A percentile compares a stretch with the other conserved stretches of the same genome.
These are phyloP conservation scores for Pyrgus malvae DNA, from an alignment of 2,888 invertebrate species.

Conservation along the genomic window DNA sequence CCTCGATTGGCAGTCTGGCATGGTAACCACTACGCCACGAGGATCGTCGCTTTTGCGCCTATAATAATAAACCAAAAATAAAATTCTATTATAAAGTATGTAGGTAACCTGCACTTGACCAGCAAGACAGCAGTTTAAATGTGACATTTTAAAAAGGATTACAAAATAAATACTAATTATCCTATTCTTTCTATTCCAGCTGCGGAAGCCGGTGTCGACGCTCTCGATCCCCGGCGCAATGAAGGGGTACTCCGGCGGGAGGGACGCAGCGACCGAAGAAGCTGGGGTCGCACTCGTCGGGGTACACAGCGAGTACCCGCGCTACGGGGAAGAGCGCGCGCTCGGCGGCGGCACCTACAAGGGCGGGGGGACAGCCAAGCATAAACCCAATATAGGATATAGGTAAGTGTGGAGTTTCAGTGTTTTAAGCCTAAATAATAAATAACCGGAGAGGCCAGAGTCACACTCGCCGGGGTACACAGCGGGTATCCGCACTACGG, in stretches of 20 bases:
- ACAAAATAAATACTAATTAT: not conserved
- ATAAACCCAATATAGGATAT: conserved; percentile 98
- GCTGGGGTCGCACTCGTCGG: conserved; percentile 95
- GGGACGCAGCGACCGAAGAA: conserved; percentile 86
- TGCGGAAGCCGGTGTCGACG: conserved; percentile 98
- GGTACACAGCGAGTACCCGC: conserved; percentile 94
- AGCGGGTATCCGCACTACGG: conserved; percentile 95
- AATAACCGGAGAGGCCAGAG: conserved; percentile 93
- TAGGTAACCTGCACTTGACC: too few species aligned
- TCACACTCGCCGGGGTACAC: conserved; percentile 94
- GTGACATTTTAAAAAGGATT: too few species aligned
- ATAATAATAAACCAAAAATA: too few species aligned
- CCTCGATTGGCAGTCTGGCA: too few species aligned
- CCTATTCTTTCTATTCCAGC: conserved; percentile 78
- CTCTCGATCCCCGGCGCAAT: conserved; percentile 97
- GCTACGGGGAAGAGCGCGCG: conserved; percentile 93
- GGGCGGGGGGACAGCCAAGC: conserved; percentile 87
- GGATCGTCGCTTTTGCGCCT: too few species aligned
- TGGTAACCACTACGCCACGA: too few species aligned
- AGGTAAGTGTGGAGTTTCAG: too few species aligned
- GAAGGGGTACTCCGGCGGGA: conserved; percentile 86
- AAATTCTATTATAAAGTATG: too few species aligned
- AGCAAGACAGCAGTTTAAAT: too few species aligned
- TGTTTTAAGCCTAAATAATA: too few species aligned
- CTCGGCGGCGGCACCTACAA: conserved; percentile 89